Base-by-base conservation (phyloP, 1,140 invertebrate species). In the Zophobas morio region DNA sequence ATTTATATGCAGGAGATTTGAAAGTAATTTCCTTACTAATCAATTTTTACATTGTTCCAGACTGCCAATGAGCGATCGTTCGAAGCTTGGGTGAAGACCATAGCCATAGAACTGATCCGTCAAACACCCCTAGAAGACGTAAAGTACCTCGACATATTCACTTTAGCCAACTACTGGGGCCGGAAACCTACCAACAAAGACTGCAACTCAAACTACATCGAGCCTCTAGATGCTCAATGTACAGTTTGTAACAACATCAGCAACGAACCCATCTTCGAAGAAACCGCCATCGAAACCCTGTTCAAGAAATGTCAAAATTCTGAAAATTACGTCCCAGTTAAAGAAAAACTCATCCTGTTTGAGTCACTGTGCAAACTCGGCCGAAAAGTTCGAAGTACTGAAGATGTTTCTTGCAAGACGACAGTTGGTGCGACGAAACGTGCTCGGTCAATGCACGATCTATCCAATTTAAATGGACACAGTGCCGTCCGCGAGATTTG, bases 121-220 rank as follows among this genome's bases (percentile, higher is more conserved):
- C 91, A 92, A 80, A 92, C 91, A 1, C 90, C 91, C 1, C 86
- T 92, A n/a, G 89, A 90, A 2, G 87, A 89, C 0, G 85, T 89
- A n/a, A 86, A 87, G 72, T 89, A 88, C 79, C 79, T 88, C 66
- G 88, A 89, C 70, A 88, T 89, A 40, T 81, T 89, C 8, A 87
- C 87, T 0, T 83, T 88, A 20, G 83, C 85, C 6, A 80, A 82
- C 4, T 81, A 78, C 36, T 84, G 82, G 80, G 81, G 76, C 74
- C 77, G 47, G 47, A 57, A 49, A 78, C 70, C 47, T 70, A 77
- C 37, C 51, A 66, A 70, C 35, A 82, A 81, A 80, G 82, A 83
- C 80, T 81, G 78, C 53, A 84, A 82, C 36, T 81, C 70, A 6
- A 79, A 80, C 36, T 75, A 73, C 6, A 54, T 77, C 3, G 56